Conservation (phyloP, 2,797 vertebrate genomes). For the Ambastaia sidthimunki region DNA sequence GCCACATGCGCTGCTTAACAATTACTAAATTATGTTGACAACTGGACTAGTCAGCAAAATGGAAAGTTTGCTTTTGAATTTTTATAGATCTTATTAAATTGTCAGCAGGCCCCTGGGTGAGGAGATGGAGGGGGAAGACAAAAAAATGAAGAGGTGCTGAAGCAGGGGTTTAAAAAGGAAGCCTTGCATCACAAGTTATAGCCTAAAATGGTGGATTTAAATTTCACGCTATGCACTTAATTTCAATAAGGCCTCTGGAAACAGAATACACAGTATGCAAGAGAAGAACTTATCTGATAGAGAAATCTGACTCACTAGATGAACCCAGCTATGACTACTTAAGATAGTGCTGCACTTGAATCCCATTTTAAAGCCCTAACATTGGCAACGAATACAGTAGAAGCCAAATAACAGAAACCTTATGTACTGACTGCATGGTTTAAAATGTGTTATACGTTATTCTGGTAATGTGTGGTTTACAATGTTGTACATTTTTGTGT, state of each 20-base stretch:
- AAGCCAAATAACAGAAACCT: slow-evolving; percentile 32
- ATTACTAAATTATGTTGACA: slow-evolving; percentile 37
- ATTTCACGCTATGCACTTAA: slow-evolving; percentile 56
- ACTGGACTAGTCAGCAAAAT: slow-evolving; percentile 45
- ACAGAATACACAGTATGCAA: slow-evolving; percentile 41
- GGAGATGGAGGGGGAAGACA: background rate
- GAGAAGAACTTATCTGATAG: slow-evolving; percentile 40
- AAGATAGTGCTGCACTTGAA: slow-evolving; percentile 22
- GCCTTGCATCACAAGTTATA: slow-evolving; percentile 32
- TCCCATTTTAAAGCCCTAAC: slow-evolving; percentile 23
- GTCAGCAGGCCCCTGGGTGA: slow-evolving; percentile 42
- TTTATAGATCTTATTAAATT: slow-evolving; percentile 41
- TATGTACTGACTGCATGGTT: background rate
- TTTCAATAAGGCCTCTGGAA: slow-evolving; percentile 56
- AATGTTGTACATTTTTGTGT: background rate
- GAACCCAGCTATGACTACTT: slow-evolving; percentile 29
- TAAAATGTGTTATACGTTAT: background rate
- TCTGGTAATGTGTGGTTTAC: background rate
- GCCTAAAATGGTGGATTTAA: slow-evolving; percentile 48
- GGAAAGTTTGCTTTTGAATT: slow-evolving; percentile 29
- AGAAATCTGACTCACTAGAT: slow-evolving; percentile 32
- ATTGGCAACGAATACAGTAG: background rate
- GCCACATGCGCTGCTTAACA: slow-evolving; percentile 28
- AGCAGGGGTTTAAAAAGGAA: slow-evolving; percentile 6
- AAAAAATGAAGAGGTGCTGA: slow-evolving; percentile 12